Percentiles rank a stretch among this genome's conserved stretches.
These are phyloP conservation scores for Glyphotaelius pellucidus DNA, from an alignment of 2,888 invertebrate genomes.

Conservation along the genomic window DNA sequence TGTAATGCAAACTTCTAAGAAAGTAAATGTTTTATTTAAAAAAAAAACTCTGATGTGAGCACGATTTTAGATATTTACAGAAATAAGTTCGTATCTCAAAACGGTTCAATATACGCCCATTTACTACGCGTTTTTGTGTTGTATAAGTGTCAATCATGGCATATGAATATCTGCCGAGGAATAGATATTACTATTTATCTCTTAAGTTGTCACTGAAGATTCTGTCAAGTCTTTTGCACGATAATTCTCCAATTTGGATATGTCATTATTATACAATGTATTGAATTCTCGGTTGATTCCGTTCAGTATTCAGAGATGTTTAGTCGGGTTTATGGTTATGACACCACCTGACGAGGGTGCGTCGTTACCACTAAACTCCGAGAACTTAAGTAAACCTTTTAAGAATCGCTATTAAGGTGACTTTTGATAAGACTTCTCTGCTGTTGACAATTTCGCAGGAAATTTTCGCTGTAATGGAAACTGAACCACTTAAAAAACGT, in stretches of 20 bases:
- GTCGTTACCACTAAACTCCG: not conserved
- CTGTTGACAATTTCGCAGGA: slow-evolving; percentile 14
- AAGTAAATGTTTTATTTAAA: no score
- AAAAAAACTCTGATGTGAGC: no score
- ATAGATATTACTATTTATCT: not conserved
- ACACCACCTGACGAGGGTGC: slow-evolving; percentile 41
- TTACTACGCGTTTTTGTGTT: not conserved
- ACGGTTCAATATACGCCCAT: not conserved
- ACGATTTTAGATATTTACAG: no score
- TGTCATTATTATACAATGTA: not conserved
- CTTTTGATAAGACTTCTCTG: slow-evolving; percentile 26
- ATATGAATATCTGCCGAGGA: not conserved
- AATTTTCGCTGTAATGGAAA: not conserved
- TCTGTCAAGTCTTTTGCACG: not conserved
- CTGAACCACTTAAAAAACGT: not conserved
- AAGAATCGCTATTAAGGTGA: not conserved
- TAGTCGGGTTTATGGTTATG: not conserved
- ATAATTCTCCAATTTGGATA: not conserved
- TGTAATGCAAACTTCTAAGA: no score
- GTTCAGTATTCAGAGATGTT: slow-evolving; percentile 8
- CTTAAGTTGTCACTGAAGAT: not conserved
- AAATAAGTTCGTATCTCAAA: not conserved
- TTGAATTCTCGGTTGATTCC: not conserved
- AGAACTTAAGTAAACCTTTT: not conserved
- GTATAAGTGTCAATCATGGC: not conserved